Base-by-base conservation (phyloP, 1,140 invertebrate genomes). In the Gonioctena quinquepunctata region DNA sequence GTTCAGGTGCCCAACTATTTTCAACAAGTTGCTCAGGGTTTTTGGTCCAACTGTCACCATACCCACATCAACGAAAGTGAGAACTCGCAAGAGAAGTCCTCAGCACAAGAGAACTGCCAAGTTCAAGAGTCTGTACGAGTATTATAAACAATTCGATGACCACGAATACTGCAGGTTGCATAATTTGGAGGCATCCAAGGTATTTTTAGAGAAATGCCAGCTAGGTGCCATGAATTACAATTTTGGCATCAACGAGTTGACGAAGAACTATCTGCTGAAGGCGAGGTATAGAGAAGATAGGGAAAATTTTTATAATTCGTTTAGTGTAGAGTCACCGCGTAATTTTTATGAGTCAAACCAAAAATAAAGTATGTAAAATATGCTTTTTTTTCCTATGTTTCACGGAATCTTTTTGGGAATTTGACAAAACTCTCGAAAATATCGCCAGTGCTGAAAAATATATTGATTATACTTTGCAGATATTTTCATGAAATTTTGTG, bases 271-370 rank as follows among this genome's bases (percentile, higher is more conserved):
- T 77, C 72, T 87, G 16, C 67, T 87, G 8, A 87, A 87, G 72
- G 80, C 85, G 13, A 75, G 85, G 33, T 86, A 87, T 66, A 79
- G 76, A 48, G 85, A 87, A 64, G 84, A 87, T 48, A 72, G 77
- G 42, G 85, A 85, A 60, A 87, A 87, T 73, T 87, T 85, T 72
- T 80, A 79, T 48, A 77, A 80, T 66, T 87, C 85, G 7, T 72
- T 85, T 49, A 80, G 77, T 63, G 49, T 86, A 54, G 85, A 87
- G 73, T 76, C 80, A 48, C 48, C 66, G 1, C 19, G 54, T 64
- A 33, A 42, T 61, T 62, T 16, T 62, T 62, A 62, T 19, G 60
- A 62, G 13, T 11, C 26, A 62, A 62, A 62, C 19, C 11, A 22
- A 6, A 16, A 54, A 54, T 42, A 42, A 42, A 42, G 33, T 42